Conservation (phyloP, 2,797 vertebrate genomes). For the Aldrovandia affinis region DNA sequence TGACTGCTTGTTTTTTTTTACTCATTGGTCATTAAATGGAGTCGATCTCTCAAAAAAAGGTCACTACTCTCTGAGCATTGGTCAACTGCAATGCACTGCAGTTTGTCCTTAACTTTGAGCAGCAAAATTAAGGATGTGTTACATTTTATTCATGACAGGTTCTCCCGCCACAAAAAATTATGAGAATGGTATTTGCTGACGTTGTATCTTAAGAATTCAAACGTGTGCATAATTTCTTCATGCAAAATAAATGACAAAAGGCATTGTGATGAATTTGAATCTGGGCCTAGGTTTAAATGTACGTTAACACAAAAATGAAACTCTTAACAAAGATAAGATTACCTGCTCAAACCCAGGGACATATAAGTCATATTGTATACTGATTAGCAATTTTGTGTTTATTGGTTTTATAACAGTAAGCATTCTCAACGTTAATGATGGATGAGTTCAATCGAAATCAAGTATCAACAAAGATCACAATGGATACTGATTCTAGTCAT, state of each 20-base stretch:
- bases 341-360: background rate
- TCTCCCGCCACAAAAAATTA: background rate
- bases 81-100: background rate
- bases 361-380: background rate
- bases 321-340: background rate
- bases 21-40: background rate
- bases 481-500: too few species aligned
- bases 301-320: background rate
- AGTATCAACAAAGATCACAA: too few species aligned
- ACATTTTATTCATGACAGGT: background rate
- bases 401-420: too few species aligned
- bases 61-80: background rate
- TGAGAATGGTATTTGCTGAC: background rate
- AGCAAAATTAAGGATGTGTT: background rate
- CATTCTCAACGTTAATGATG: too few species aligned
- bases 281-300: background rate
- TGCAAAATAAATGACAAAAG: background rate
- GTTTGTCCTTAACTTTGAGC: background rate
- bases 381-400: too few species aligned
- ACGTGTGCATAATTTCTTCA: background rate
- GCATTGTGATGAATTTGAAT: background rate
- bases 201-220: background rate
- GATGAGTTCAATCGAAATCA: too few species aligned
- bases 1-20: background rate
- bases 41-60: background rate